Evolutionary conservation across 2,113 vertebrate species (phyloP).

Genomic region (Vulpes ferrilata): DNA sequence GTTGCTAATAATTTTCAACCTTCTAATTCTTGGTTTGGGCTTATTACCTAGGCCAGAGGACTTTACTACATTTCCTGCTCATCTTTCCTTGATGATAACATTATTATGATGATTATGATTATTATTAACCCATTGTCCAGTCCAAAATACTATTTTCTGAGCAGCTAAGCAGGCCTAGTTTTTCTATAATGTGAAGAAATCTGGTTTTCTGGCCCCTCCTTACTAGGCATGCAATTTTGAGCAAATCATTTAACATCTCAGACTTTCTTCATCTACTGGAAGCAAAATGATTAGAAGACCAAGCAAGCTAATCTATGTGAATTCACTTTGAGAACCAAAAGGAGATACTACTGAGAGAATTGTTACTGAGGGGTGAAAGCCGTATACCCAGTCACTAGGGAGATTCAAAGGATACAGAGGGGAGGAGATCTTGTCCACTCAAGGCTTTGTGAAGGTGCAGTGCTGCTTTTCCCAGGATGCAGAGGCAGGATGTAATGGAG

Average conservation of each 20-base stretch:
- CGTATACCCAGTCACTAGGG: not conserved
- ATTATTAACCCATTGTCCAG: not conserved
- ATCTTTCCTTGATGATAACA: not conserved
- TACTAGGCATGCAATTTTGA: not conserved
- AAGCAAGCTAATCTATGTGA: not conserved
- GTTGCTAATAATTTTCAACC: not conserved
- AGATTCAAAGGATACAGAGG: not conserved
- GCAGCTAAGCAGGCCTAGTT: not conserved
- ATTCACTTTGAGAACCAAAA: not conserved
- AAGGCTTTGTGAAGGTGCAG: not conserved
- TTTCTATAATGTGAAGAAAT: not conserved
- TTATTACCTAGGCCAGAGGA: not conserved
- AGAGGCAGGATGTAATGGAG: not conserved
- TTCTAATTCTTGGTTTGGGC: not conserved
- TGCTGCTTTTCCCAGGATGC: not conserved
- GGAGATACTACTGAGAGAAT: not conserved
- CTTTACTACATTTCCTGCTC: not conserved
- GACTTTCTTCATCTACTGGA: not conserved
- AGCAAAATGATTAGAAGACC: constrained; percentile 14
- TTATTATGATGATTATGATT: not conserved
- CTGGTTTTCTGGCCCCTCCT: not conserved
- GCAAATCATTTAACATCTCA: not conserved
- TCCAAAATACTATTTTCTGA: not conserved
- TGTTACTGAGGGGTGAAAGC: not conserved
- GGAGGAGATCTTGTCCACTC: not conserved